Conservation (phyloP, 1,140 invertebrate genomes). For the Tetranychus urticae region DNA sequence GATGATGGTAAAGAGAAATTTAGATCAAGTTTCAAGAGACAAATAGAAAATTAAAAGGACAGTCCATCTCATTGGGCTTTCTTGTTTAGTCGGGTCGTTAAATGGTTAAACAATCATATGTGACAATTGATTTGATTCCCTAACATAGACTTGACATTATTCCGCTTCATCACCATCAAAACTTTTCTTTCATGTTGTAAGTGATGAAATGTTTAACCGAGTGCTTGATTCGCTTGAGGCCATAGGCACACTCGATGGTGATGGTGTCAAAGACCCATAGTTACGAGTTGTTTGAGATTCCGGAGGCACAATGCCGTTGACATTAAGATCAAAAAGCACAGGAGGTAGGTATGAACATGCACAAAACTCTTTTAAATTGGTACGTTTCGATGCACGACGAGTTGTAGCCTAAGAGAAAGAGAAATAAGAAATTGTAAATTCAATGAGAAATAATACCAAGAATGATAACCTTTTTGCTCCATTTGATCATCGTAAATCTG, state of each 20-base stretch:
- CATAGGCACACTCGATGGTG: not conserved
- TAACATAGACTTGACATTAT: no score
- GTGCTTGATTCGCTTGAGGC: not conserved
- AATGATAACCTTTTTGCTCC: not conserved
- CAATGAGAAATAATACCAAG: not conserved
- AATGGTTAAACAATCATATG: no score
- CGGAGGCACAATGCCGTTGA: not conserved
- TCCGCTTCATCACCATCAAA: no score
- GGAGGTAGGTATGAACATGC: conserved; percentile 9
- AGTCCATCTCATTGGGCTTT: no score
- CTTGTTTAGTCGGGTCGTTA: no score
- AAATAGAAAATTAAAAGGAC: no score
- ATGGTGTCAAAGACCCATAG: not conserved
- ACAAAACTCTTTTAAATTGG: conserved; percentile 7
- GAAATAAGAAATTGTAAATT: not conserved
- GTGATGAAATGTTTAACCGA: not conserved
- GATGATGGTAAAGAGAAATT: no score
- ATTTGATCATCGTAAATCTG: not conserved
- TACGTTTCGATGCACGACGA: not conserved
- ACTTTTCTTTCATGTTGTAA: not conserved
- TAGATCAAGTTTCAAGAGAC: no score
- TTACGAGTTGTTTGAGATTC: not conserved
- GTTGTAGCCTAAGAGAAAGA: conserved; percentile 1
- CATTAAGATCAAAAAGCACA: conserved; percentile 6
- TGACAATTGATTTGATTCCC: no score